A percentile compares a stretch with the other conserved stretches of the same genome.
phyloP scores from a whole-genome alignment of 2,797 vertebrate genomes.

The Ctenopoma multispine region DNA sequence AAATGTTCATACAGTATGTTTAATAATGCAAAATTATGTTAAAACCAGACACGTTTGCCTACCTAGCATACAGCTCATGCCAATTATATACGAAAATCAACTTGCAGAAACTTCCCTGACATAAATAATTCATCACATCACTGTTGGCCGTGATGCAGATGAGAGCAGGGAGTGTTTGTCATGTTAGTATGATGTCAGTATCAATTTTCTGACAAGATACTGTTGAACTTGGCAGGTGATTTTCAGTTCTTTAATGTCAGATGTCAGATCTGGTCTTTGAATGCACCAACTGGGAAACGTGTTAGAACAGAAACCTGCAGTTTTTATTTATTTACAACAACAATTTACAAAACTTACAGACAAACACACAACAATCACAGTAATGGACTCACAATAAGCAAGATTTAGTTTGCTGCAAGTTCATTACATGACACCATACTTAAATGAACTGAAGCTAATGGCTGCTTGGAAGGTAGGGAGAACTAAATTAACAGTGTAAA shows the following conservation, averaged over 20 bases:
- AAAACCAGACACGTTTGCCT: background rate
- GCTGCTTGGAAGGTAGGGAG: background rate
- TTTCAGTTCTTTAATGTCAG: constrained; percentile 11
- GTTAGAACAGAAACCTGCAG: constrained; percentile 1
- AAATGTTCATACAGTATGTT: background rate
- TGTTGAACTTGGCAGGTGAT: constrained; percentile 5
- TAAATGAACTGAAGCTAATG: constrained; percentile 1
- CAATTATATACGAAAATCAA: constrained; percentile 4
- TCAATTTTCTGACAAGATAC: constrained; percentile 36
- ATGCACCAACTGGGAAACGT: background rate
- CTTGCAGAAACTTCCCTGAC: background rate
- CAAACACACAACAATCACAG: background rate
- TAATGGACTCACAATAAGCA: background rate
- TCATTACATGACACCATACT: background rate
- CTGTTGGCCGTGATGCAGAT: constrained; percentile 27
- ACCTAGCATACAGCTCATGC: background rate
- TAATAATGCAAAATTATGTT: background rate
- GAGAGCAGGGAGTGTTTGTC: constrained; percentile 15
- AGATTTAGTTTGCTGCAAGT: background rate
- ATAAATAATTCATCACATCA: constrained; percentile 45
- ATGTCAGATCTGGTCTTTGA: background rate
- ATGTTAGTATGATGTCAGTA: background rate
- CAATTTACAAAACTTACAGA: background rate
- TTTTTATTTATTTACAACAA: constrained; percentile 18
- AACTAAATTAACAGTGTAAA: background rate